phyloP scores from a whole-genome alignment of 1,140 invertebrate species.

The Ectropis grisescens region DNA sequence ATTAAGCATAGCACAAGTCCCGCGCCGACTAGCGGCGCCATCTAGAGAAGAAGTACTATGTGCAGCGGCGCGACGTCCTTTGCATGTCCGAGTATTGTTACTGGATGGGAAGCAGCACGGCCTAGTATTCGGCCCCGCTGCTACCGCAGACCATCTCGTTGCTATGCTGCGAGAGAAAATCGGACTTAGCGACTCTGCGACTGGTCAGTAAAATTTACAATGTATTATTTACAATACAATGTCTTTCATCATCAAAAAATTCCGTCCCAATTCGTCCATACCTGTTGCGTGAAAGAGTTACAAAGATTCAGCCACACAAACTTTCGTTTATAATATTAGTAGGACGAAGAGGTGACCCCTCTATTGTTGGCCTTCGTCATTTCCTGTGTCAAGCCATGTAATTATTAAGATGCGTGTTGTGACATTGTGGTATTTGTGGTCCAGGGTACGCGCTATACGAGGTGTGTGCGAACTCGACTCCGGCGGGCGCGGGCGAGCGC shows the following conservation, averaged over 20 bases:
- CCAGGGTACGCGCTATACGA: constrained; percentile 86
- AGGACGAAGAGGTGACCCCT: too few species aligned
- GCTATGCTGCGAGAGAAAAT: constrained; percentile 93
- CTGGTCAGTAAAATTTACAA: constrained; percentile 49
- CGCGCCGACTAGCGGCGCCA: constrained; percentile 91
- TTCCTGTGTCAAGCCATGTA: too few species aligned
- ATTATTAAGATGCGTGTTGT: too few species aligned
- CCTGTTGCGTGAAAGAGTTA: too few species aligned
- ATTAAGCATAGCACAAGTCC: constrained; percentile 87
- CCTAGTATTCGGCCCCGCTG: constrained; percentile 94
- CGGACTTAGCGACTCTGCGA: constrained; percentile 86
- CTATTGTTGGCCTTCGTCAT: too few species aligned
- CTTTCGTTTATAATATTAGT: too few species aligned
- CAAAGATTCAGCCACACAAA: too few species aligned
- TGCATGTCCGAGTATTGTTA: constrained; percentile 93
- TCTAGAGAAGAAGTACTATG: constrained; percentile 94
- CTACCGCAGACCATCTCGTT: constrained; percentile 91
- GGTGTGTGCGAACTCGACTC: constrained; percentile 70
- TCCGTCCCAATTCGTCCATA: too few species aligned
- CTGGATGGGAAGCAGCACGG: constrained; percentile 96
- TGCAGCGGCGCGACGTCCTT: constrained; percentile 89
- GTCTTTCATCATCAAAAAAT: too few species aligned
- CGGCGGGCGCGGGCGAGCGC: constrained; percentile 84
- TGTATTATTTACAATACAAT: constrained; percentile 1
- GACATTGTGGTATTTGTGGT: too few species aligned